Evolutionary conservation across 1,140 invertebrate genomes (phyloP), one percentile per base, ranked within the genome.

Genomic region (Tetramorium simillimum): DNA sequence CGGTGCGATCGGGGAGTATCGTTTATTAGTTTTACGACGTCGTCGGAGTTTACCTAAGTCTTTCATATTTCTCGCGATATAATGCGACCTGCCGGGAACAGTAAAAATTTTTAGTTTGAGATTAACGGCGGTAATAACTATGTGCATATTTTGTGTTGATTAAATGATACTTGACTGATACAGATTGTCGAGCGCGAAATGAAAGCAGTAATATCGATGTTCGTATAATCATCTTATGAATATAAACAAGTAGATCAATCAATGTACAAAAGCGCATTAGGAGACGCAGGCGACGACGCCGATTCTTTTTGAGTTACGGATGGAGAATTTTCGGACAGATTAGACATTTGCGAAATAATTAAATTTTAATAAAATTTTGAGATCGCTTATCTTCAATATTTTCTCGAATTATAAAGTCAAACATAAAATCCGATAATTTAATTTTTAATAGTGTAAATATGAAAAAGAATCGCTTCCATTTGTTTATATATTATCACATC

Each of bases 11-110:
- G 10, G 67, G 43, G 21, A 76, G 37, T 70, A 58, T 76, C 89
- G 78, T 90, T 88, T 90, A 90, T 90, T 88, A 88, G 70, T 86
- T 90, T 90, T 88, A 90, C 81, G 58, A 73, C 40, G 51, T 75
- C 67, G 70, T 82, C 78, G 56, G 49, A 24, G 60, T 43, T 4
- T 65, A 43, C 70, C 84, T n/a, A 53, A 53, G 49, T 33, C 73
- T 77, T 65, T 33, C 86, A 76, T 88, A 80, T 86, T 87, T 76
- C 33, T 72, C 43, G 4, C 24, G 86, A 72, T 33, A 58, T 69
- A 85, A 80, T 46, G 73, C 16, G 46, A 33, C 56, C 9, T 21
- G 6, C 5, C 14, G 33, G 21, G 18, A 49, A 85, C 53, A 43
- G 49, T 40, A 4, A 77, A 67, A 28, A 18, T 51, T 5, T 4